Conservation (phyloP, 2,888 invertebrate genomes). For the Lottia gigantea region DNA sequence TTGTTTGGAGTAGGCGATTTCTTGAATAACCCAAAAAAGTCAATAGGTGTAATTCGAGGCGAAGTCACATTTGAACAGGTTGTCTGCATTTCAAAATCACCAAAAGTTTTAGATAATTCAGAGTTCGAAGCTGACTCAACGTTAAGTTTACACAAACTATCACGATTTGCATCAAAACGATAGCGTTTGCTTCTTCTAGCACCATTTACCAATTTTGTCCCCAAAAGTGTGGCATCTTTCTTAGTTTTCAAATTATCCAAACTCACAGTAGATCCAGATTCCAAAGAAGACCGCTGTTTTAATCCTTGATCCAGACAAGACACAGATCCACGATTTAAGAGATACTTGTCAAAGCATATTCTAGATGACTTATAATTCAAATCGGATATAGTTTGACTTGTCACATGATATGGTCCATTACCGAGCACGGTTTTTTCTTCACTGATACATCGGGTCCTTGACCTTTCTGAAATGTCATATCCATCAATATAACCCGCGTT, state of each 20-base stretch:
- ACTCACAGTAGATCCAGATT: background rate
- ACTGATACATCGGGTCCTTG: background rate
- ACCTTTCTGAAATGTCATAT: background rate
- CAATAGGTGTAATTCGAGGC: background rate
- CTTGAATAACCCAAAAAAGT: background rate
- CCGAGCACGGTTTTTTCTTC: background rate
- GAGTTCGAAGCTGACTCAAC: background rate
- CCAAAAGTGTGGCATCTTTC: background rate
- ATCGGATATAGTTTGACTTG: background rate
- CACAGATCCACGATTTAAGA: slow-evolving; percentile 1
- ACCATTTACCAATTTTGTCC: background rate
- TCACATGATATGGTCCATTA: background rate
- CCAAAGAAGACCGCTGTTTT: background rate
- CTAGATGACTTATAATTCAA: background rate
- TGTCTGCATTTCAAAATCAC: background rate
- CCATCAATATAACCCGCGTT: background rate
- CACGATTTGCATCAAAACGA: background rate
- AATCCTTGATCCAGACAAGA: background rate
- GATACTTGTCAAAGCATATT: background rate
- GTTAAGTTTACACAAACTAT: background rate
- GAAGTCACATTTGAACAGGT: background rate
- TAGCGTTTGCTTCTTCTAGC: background rate
- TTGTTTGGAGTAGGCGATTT: background rate
- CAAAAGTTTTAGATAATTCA: background rate
- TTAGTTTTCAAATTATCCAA: background rate